Percentiles rank a stretch among this genome's conserved stretches.
These are phyloP conservation scores for Eilema depressum DNA, from an alignment of 2,888 invertebrate species.

Conservation along the genomic window DNA sequence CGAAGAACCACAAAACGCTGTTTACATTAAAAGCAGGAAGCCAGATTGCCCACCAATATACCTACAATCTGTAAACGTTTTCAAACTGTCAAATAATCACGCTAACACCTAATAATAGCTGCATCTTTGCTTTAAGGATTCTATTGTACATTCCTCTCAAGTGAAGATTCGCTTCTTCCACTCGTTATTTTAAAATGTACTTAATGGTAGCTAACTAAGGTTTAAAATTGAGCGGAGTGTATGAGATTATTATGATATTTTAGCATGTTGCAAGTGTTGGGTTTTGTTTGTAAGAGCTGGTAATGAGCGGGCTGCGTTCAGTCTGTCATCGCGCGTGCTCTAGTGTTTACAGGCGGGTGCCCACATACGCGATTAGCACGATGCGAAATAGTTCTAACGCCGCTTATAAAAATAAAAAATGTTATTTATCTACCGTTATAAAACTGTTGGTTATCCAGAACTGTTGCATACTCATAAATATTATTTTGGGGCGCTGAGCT, in stretches of 20 bases:
- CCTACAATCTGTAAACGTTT: conserved; percentile 82
- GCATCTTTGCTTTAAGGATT: conserved; percentile 78
- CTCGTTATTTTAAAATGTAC: conserved; percentile 34
- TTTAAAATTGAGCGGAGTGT: conserved; percentile 51
- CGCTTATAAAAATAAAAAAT: conserved; percentile 63
- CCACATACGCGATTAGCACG: conserved; percentile 68
- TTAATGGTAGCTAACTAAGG: conserved; percentile 48
- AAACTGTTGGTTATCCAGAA: conserved; percentile 55
- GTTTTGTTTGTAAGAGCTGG: conserved; percentile 73
- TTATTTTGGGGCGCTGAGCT: conserved; percentile 18
- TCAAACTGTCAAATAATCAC: conserved; percentile 86
- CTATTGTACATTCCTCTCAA: conserved; percentile 73
- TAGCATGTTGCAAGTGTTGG: conserved; percentile 64
- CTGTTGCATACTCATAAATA: conserved; percentile 47
- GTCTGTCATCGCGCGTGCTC: conserved; percentile 75
- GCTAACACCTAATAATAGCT: conserved; percentile 85
- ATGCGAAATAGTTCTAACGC: conserved; percentile 66
- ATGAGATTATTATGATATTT: conserved; percentile 73
- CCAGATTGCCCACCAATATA: conserved; percentile 84
- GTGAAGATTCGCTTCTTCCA: conserved; percentile 56
- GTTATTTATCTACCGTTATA: conserved; percentile 60
- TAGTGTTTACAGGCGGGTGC: conserved; percentile 73
- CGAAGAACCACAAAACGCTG: conserved; percentile 70
- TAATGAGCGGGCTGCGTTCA: conserved; percentile 79
- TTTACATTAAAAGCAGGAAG: conserved; percentile 83